Base-by-base conservation (phyloP, 1,140 invertebrate genomes). In the Fopius arisanus region DNA sequence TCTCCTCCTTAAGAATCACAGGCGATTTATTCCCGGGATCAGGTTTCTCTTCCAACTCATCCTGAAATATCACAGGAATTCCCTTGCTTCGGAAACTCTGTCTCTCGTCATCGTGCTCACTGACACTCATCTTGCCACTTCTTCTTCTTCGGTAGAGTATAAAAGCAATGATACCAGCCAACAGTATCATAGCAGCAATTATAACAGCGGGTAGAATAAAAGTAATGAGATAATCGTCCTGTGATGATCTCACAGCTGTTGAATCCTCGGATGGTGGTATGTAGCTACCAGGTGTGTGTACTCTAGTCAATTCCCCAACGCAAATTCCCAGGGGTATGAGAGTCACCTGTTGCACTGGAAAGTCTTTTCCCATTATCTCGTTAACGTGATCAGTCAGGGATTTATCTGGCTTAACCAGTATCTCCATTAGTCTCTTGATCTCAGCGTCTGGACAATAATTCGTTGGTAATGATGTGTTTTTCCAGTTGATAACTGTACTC, bases 51-150 rank as follows among this genome's bases (percentile, higher is more conserved):
- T 97, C 96, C 12, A 97, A 88, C 84, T 98, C 97, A 86, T 98
- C 96, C 84, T 94, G 94, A 86, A 98, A 97, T 77, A 98, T 98
- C 5, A 98, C 95, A 0, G 97, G 97, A 78, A 97, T 95, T 54
- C 96, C 96, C 87, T 96, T 97, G 76, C 93, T 96, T 7, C 95
- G 91, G 87, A 96, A 97, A 67, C 90, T 93, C 85, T 93, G 92
- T 59, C 93, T 90, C 78, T 94, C 94, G 79, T 95, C 94, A 76
- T 95, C 94, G 77, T 94, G 82, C 86, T 92, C 87, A 88, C 91
- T 87, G 65, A 94, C 88, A 78, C 92, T 93, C 91, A 94, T 93
- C 83, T 95, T 95, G 0, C 93, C 95, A 72, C 94, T 96, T 28
- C 94, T 90, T 74, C 94, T 91, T 80, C 94, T 91, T 75, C 94